Evolutionary conservation across 2,888 invertebrate species (phyloP), one percentile per base, ranked within the genome.

Genomic region (Catonia carolina): DNA sequence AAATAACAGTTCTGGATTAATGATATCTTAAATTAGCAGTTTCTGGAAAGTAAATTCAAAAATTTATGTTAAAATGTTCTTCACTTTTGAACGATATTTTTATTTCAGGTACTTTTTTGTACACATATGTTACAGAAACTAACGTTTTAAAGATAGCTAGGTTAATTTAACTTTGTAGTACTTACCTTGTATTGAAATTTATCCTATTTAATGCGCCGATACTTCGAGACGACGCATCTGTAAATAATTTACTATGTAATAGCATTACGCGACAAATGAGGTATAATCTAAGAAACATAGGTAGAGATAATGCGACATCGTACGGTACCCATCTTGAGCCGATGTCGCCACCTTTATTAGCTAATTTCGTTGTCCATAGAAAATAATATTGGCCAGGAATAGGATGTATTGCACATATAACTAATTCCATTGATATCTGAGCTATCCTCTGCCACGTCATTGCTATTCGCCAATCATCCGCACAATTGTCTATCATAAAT

Each of bases 401-500:
- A 58, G 98, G 98, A 77, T 99, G 99, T 68, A 99, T 86, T 69
- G 95, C 94, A 77, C 99, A 99, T 72, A 98, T 92, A 67, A 86
- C 77, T 68, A 99, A 81, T 78, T 99, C 98, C 70, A 94, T 79
- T 60, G 84, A 80, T 72, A 97, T 94, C 78, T 92, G 92, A 69
- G 86, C 83, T 75, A 96, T 89, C 75, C 98, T 83, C 76, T 96
- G 94, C 88, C 93, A 94, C 67, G 97, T 98, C 89, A 99, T 95
- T 70, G 98, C 98, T 77, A 99, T 99, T 73, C 98, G 84, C 99
- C 99, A 99, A 80, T 99, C 99, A 75, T 99, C 99, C 65, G 98
- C 96, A 79, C 97, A 97, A 82, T 99, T 99, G 83, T 99, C 98
- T 79, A 98, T 96, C 90, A 98, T 97, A 82, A 98, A 99, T 78